Base-by-base conservation (phyloP, 2,797 vertebrate genomes). In the Peromyscus aztecus region DNA sequence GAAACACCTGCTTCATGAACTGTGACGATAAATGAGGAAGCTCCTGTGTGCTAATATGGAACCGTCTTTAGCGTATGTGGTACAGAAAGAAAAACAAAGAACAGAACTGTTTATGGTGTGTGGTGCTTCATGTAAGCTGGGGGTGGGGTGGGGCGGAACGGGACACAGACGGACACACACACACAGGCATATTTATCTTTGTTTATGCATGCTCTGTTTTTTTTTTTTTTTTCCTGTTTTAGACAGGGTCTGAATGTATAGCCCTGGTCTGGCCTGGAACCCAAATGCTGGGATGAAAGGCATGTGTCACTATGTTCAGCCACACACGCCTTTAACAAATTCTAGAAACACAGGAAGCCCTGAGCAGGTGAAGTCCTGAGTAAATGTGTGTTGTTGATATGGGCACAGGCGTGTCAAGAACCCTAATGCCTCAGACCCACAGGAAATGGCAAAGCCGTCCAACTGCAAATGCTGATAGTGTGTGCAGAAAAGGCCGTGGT, bases 81-180 rank as follows among this genome's bases (percentile, higher is more conserved):
- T 4, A 29, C 6, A 78, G 76, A 85, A 71, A 86, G 87, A 95
- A 92, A 92, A 14, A 75, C 49, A 85, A 87, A 77, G 34, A 94
- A 37, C 80, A 94, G 27, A 96, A 57, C 12, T 19, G 46, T 65
- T 59, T 84, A 11, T 4, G 46, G 57, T 43, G 49, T 34, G 29
- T 7, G 80, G 23, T 63, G 69, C 73, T 82, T 52, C 57, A 1
- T 75, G 13, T 46, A 91, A 88, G 19, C 94, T 61, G 59, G 16
- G 24, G 37, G 0, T 0, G 29, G 63, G 63, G 29, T 10, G 59
- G 59, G 59, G 27, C 4, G 4, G 63, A 29, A 12, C 12, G 1
- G 12, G 10, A 65, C 63, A 65, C 29, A 5, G 67, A n/a, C 0
- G 2, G 16, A 67, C 65, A 67, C 31, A 1, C 31, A 69, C 34